Evolutionary conservation across 2,888 invertebrate genomes (phyloP), one percentile per base, ranked within the genome.

Genomic region (Hirudinaria manillensis): DNA sequence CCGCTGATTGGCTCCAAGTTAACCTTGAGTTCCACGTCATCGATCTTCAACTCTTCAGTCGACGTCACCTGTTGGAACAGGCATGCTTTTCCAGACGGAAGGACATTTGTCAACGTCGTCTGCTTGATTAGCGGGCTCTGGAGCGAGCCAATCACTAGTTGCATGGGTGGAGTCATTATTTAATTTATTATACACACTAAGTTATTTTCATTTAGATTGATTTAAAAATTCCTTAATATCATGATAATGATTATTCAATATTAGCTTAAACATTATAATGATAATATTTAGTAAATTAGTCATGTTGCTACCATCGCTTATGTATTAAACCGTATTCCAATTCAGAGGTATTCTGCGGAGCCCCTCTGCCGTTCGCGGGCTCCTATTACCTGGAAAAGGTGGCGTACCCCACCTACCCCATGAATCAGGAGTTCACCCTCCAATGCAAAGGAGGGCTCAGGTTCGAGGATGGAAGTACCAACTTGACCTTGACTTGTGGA

Each of bases 101-200:
- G 72, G 16, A 27, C 21, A 4, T 55, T 53, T 3, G 32, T 32
- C 55, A 72, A 34, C 13, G 21, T 55, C 7, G 53, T 53, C 53
- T 72, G 72, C 72, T 32, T 72, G 2, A 29, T 53, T 29, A 24
- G 53, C 10, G 72, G 72, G 32, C 24, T 55, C 2, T 72, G 72
- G 72, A 51, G 51, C 34, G 72, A 72, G 24, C 34, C 34, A 19
- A 21, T 72, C 55, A 55, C 7, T n/a, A 27, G n/a, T 32, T 72
- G 72, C 55, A n/a, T 27, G 24, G 72, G 72, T 72, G 13, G 3
- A n/a, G 45, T 16, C 45, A 45, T n/a, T n/a, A n/a, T n/a, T n/a
- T n/a, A n/a, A n/a, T n/a, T n/a, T n/a, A n/a, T n/a, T n/a, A n/a
- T n/a, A n/a, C n/a, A n/a, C n/a, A n/a, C n/a, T n/a, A n/a, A n/a